Conservation (phyloP, 2,113 vertebrate genomes). For the Carassius auratus region DNA sequence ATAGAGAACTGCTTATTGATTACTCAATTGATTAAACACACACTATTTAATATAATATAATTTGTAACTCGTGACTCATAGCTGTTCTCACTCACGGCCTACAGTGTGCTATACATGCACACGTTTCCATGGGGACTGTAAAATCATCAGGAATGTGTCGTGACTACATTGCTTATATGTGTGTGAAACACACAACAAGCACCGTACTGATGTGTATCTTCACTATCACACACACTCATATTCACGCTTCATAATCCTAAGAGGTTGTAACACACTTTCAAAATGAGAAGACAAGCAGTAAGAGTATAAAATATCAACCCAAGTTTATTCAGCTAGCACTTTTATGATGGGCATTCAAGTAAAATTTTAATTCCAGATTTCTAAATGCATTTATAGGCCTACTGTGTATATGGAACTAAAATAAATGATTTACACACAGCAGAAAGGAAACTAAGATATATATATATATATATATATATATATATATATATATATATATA, state of each 20-base stretch:
- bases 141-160: conserved; percentile 43
- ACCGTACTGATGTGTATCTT: background rate
- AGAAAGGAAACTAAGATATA: background rate
- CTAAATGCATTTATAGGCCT: background rate
- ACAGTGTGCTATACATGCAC: conserved; percentile 54
- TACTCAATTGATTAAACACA: conserved; percentile 45
- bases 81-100: conserved; percentile 52
- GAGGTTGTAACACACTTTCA: background rate
- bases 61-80: conserved; percentile 43
- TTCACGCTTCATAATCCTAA: background rate
- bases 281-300: background rate
- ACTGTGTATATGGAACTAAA: background rate
- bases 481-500: no score
- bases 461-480: no score
- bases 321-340: conserved; percentile 20
- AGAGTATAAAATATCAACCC: conserved; percentile 16
- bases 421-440: conserved; percentile 5
- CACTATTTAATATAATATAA: conserved; percentile 49
- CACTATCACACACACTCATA: background rate
- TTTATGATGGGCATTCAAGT: background rate
- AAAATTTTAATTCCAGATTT: background rate
- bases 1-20: conserved; percentile 33
- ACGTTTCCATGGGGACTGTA: conserved; percentile 51
- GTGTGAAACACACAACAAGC: background rate
- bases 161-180: conserved; percentile 4